Evolutionary conservation across 1,140 invertebrate species (phyloP), one percentile per base, ranked within the genome.

Genomic region (Drosophila eugracilis): DNA sequence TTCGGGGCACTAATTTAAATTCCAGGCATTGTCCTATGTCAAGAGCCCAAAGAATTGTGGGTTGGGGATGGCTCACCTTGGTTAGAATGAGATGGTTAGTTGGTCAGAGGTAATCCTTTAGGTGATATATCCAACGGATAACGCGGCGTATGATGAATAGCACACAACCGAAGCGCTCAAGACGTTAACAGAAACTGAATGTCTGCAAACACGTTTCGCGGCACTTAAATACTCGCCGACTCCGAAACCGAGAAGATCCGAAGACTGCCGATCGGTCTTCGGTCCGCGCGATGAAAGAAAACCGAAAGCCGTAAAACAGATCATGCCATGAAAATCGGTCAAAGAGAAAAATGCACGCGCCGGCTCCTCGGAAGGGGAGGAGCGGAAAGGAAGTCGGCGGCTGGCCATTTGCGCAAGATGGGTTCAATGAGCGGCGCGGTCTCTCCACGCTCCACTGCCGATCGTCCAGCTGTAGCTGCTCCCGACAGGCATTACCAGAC

Each of bases 281-380:
- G 52, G 74, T n/a, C 24, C 22, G 34, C 37, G 50, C 66, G 77
- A 70, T 47, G 26, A 60, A 85, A 80, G 80, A 84, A 86, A 86
- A 88, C 81, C 78, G 81, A 86, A 86, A 86, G 81, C 81, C 73
- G 78, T 86, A 81, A 88, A 86, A 86, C 83, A 88, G 81, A 86
- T 86, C 81, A 86, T 86, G 81, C 83, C 83, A 86, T 74, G 77
- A 67, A 86, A 86, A 86, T 88, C 81, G 81, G 81, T 86, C 81
- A 81, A 67, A 88, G 83, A 88, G 83, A 86, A 86, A 86, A 86
- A 81, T 81, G 77, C 69, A 72, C 83, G 75, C 83, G 83, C 79
- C 77, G 53, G 41, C 62, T 59, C 71, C 50, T 49, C 49, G 47
- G 30, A 41, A 9, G 22, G 21, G 32, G 57, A 26, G 39, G 15